phyloP scores from a whole-genome alignment of 2,797 vertebrate genomes.

The Myoxocephalus aenaeus region DNA sequence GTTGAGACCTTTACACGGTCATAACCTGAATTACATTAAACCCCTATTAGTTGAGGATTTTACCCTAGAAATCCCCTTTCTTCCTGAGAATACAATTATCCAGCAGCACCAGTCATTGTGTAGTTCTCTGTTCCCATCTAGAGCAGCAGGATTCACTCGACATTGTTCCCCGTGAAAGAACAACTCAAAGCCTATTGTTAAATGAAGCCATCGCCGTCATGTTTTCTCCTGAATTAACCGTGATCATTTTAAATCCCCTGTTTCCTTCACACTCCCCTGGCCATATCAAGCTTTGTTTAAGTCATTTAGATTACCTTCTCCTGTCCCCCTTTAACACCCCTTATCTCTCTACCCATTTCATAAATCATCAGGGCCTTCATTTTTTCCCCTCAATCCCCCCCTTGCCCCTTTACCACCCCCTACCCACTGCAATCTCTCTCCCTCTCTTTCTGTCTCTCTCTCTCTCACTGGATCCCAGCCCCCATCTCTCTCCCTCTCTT shows the following conservation, averaged over 20 bases:
- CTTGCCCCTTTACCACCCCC: slow-evolving; percentile 77
- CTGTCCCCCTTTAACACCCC: slow-evolving; percentile 78
- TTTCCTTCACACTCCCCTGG: slow-evolving; percentile 82
- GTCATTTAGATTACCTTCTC: slow-evolving; percentile 84
- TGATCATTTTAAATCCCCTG: slow-evolving; percentile 83
- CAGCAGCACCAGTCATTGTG: slow-evolving; percentile 77
- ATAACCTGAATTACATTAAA: slow-evolving; percentile 82
- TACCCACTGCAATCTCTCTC: slow-evolving; percentile 68
- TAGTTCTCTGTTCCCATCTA: slow-evolving; percentile 72
- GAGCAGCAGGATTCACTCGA: slow-evolving; percentile 79
- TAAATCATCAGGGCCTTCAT: slow-evolving; percentile 81
- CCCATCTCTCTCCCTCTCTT: slow-evolving; percentile 79
- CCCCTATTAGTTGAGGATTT: slow-evolving; percentile 82
- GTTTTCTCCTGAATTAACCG: slow-evolving; percentile 83
- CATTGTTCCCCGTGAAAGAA: slow-evolving; percentile 82
- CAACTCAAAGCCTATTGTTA: slow-evolving; percentile 84
- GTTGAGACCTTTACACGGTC: slow-evolving; percentile 71
- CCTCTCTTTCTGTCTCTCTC: slow-evolving; percentile 57
- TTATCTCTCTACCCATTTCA: slow-evolving; percentile 82
- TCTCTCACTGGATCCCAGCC: slow-evolving; percentile 80
- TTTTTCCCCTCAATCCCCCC: slow-evolving; percentile 63
- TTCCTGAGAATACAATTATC: slow-evolving; percentile 81
- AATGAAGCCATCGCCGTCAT: slow-evolving; percentile 84
- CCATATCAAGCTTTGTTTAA: slow-evolving; percentile 85
- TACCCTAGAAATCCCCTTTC: slow-evolving; percentile 79